Evolutionary conservation across 2,797 vertebrate species (phyloP), one percentile per base, ranked within the genome.

Genomic region (Steatocranus sp.): DNA sequence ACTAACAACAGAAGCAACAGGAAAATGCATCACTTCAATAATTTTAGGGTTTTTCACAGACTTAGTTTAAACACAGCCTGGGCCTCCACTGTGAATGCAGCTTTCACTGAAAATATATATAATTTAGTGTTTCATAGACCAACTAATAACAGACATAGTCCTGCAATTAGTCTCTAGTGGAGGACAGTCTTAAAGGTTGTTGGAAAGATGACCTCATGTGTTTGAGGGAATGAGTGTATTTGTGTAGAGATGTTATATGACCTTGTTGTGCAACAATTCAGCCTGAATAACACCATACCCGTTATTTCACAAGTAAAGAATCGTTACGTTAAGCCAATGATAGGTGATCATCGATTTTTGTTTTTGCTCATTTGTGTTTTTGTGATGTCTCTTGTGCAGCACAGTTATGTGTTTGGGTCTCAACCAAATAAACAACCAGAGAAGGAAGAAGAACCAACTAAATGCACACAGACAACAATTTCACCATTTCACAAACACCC

Each of bases 1-100:
- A 46, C 12, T 32, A 25, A 68, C 63, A 68, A 43, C 0, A 38
- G 18, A 66, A 66, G 7, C 61, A 43, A 70, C 38, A 27, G 17
- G 4, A 48, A 70, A 30, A 46, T 11, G 50, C 49, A 54, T 32
- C 63, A 17, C 11, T 54, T 14, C 36, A 20, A 32, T 38, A 54
- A 43, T 30, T 70, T 61, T 5, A 53, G 18, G 36, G 8, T 46
- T 32, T 8, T 27, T 27, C 5, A 49, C 2, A 48, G 25, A 14
- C 43, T 73, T 18, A n/a, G 25, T 30, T 73, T 73, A 73, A 73
- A 48, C 46, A 73, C 68, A 48, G 43, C 27, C 43, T 49, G 68
- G 68, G 68, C 25, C 25, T 48, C 43, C 43, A 12, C 17, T 48
- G 43, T 73, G 5, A 73, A 3, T n/a, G 11, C 17, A 32, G 17